Percentiles rank a stretch among this genome's conserved stretches.
Evolutionary conservation across 35 echinoderm and acorn worm species (phyloP).

Genomic region (Nesometra sesokonis): DNA sequence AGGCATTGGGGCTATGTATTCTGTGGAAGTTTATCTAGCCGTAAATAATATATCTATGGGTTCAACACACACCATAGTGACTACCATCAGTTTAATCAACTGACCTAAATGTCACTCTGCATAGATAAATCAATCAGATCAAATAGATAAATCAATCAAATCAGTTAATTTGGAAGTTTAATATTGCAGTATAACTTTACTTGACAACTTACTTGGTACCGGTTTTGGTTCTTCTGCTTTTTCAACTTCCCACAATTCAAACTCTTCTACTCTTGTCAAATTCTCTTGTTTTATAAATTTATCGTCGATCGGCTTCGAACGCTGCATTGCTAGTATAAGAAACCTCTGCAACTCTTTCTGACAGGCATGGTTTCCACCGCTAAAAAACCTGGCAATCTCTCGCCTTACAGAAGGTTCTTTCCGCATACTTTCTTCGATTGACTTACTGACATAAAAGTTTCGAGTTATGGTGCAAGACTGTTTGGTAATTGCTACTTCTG

Average conservation of each 20-base stretch:
- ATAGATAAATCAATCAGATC: no score
- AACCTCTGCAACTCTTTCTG: not conserved
- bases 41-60: no score
- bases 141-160: no score
- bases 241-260: not conserved
- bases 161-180: no score
- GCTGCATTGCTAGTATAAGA: not conserved
- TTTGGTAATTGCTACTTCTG: not conserved
- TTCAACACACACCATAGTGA: no score
- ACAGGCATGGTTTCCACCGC: not conserved
- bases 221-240: not conserved
- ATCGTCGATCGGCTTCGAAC: not conserved
- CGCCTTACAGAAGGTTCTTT: not conserved
- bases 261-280: not conserved
- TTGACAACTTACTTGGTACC: not conserved
- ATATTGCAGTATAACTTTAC: no score
- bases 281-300: not conserved
- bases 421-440: not conserved
- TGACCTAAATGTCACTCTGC: no score
- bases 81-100: no score
- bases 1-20: no score
- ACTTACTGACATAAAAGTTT: not conserved
- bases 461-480: no score
- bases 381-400: not conserved
- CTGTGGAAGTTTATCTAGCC: no score